phyloP scores from a whole-genome alignment of 2,797 vertebrate genomes.

The Chiroxiphia lanceolata region DNA sequence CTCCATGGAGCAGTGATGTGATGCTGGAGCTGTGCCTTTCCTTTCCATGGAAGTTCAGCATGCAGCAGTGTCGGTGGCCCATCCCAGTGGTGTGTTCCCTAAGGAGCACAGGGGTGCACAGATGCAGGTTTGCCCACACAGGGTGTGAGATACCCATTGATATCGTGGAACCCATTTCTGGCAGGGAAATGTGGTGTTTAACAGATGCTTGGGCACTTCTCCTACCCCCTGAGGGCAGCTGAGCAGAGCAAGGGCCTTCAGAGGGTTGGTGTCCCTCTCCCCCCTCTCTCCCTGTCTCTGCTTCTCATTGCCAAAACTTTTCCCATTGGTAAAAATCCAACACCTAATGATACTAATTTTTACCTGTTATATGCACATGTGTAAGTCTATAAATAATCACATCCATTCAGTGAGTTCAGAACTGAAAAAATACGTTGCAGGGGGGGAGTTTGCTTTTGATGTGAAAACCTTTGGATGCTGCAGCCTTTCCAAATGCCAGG shows the following conservation, averaged over 20 bases:
- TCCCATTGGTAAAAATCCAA: not conserved
- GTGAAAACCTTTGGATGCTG: not conserved
- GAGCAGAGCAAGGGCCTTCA: not conserved
- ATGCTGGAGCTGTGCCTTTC: not conserved
- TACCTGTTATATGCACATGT: not conserved
- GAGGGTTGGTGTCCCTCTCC: not conserved
- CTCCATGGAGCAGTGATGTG: not conserved
- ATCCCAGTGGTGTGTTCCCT: not conserved
- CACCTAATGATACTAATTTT: not conserved
- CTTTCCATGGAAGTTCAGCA: not conserved
- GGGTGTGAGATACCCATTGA: not conserved
- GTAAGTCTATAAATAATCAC: not conserved
- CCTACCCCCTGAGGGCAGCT: not conserved
- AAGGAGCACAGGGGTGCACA: not conserved
- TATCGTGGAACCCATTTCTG: fast-evolving
- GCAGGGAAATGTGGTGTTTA: not conserved
- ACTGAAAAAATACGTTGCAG: not conserved
- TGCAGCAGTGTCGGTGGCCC: not conserved
- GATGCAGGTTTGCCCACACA: not conserved
- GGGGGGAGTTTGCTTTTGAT: not conserved
- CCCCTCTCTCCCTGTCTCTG: not conserved
- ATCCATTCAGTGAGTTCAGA: not conserved
- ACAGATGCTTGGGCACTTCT: fast-evolving
- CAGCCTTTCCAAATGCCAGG: not conserved
- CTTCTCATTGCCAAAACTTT: not conserved